Base-by-base conservation (phyloP, 23 tunicate genomes). In the Ciona savignyi region DNA sequence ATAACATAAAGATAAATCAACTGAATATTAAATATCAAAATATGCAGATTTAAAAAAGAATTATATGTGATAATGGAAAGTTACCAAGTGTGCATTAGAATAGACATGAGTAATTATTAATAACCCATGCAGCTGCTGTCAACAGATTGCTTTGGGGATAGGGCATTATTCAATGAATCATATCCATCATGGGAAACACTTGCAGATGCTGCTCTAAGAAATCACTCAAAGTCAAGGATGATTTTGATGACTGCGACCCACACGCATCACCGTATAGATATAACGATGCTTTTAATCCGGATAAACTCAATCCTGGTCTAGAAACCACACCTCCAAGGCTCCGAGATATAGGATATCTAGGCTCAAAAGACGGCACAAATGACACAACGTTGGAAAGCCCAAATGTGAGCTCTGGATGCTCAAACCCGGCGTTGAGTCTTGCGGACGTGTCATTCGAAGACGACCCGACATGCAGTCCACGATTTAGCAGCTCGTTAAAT, bases 111-210 rank as follows among this genome's bases (percentile, higher is more conserved):
- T n/a, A n/a, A n/a, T n/a, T n/a, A n/a, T n/a, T n/a, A n/a, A n/a
- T n/a, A n/a, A n/a, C n/a, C n/a, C n/a, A n/a, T n/a, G n/a, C n/a
- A n/a, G n/a, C n/a, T n/a, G n/a, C n/a, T n/a, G n/a, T n/a, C n/a
- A n/a, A n/a, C n/a, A n/a, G n/a, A n/a, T n/a, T n/a, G n/a, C n/a
- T n/a, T n/a, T n/a, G n/a, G n/a, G n/a, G n/a, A n/a, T n/a, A n/a
- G n/a, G n/a, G n/a, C n/a, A 6, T 42, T 42, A 42, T 42, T 42
- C 56, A 42, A 15, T 6, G 56, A 42, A 42, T 42, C 56, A 42
- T 42, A 6, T 15, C 56, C 15, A 15, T 42, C 26, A 80, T 80
- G 85, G 85, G 85, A 1, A 80, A 80, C 71, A 56, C 77, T 34
- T 80, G 85, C 27, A 33, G 70, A 23, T 62, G 77, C 49, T 70